Evolutionary conservation across 2,113 vertebrate genomes (phyloP).

Genomic region (Acrocephalus arundinaceus): DNA sequence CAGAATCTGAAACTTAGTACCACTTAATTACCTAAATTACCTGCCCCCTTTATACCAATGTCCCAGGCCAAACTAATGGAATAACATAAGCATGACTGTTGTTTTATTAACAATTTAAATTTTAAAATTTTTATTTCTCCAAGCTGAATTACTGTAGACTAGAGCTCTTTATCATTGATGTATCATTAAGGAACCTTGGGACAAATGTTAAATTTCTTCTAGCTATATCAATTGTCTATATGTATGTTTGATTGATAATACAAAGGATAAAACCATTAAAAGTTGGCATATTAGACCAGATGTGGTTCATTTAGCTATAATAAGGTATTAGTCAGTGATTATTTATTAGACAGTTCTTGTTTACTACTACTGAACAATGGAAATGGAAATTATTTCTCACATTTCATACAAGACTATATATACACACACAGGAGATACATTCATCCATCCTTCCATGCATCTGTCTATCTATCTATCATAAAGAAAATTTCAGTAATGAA

Average conservation of each 20-base stretch:
- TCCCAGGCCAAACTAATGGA: background rate
- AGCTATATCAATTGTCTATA: background rate
- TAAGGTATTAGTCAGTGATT: background rate
- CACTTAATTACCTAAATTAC: background rate
- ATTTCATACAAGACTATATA: background rate
- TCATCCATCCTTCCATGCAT: background rate
- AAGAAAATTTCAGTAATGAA: background rate
- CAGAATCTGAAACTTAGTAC: background rate
- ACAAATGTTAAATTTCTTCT: background rate
- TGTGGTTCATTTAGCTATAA: background rate
- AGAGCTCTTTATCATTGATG: background rate
- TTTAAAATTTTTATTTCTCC: background rate
- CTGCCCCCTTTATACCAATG: background rate
- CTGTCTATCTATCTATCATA: background rate
- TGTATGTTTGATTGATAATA: background rate
- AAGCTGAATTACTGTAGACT: background rate
- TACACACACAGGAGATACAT: background rate
- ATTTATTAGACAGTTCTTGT: background rate
- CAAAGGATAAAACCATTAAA: background rate
- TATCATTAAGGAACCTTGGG: background rate
- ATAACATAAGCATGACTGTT: background rate
- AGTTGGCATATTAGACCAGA: background rate
- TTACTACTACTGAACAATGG: background rate
- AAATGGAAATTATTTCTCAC: background rate
- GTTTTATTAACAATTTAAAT: background rate